A percentile compares a stretch with the other conserved stretches of the same genome.
phyloP scores from a whole-genome alignment of 2,113 vertebrate species.

The Diadophis punctatus region DNA sequence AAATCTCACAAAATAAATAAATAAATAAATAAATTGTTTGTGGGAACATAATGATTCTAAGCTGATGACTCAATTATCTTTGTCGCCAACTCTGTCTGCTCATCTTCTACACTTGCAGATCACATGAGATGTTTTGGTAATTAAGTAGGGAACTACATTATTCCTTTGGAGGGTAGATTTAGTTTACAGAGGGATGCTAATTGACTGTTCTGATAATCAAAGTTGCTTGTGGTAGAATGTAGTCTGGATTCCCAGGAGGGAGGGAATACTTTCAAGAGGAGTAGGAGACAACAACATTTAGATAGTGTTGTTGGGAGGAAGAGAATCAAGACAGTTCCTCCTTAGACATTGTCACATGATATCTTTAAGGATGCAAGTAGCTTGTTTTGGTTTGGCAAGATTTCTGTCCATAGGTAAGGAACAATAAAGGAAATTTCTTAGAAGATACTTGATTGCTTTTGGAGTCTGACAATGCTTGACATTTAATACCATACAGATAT shows the following conservation, averaged over 20 bases:
- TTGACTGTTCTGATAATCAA: not conserved
- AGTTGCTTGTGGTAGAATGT: not conserved
- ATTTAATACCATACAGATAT: not conserved
- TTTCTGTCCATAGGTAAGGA: not conserved
- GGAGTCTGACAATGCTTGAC: not conserved
- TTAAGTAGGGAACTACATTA: not conserved
- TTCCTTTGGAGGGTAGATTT: not conserved
- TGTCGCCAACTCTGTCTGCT: too few species aligned
- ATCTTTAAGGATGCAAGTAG: not conserved
- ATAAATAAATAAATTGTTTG: too few species aligned
- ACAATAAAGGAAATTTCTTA: not conserved
- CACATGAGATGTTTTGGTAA: not conserved
- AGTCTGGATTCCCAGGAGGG: too few species aligned
- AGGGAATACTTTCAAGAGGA: too few species aligned
- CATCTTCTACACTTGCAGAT: not conserved
- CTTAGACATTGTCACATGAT: not conserved
- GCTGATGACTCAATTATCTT: too few species aligned
- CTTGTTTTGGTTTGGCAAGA: not conserved
- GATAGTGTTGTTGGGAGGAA: not conserved
- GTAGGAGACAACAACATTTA: too few species aligned
- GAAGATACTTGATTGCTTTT: not conserved
- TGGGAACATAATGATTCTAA: too few species aligned
- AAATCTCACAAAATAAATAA: too few species aligned
- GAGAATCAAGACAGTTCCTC: not conserved
- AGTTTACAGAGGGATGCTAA: not conserved